Evolutionary conservation across 2,888 invertebrate species (phyloP), one percentile per base, ranked within the genome.

Genomic region (Esperia sulphurella): DNA sequence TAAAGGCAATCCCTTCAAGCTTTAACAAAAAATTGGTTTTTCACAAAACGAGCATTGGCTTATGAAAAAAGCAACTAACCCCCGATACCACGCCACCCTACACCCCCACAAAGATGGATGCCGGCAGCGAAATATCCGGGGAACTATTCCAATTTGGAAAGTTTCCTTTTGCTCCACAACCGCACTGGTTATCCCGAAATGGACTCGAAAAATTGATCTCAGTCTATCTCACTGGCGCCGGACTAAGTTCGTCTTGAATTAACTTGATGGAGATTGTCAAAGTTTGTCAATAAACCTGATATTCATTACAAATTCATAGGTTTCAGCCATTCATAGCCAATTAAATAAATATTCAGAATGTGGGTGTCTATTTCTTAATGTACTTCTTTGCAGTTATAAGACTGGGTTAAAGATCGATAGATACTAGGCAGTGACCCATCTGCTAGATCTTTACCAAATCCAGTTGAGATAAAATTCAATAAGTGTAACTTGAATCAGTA

Each of bases 71-170:
- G 52, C 65, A 65, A 69, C 66, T 65, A 61, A 59, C 63, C 59
- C 61, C 57, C 53, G 53, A 35, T n/a, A 21, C 56, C 59, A 67
- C 60, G 50, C 59, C 45, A 14, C 39, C 43, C 55, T 5, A 21
- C 21, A 48, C 62, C 58, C 66, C 66, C 73, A 71, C 81, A 77
- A 77, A 83, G 79, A 83, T 77, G 80, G 78, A 82, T 75, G 77
- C 80, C 75, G 68, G 71, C 68, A 71, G 72, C 66, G 71, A 79
- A 82, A 84, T 80, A 83, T 75, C 75, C 75, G 63, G 61, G 57
- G 67, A 88, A 88, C 87, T 87, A 87, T 88, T 86, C 80, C 85
- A 84, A 86, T 86, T 85, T 83, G 63, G 71, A 77, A 86, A 86
- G 79, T 86, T 86, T 78, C 77, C 75, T 79, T 79, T 75, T 71